A percentile compares a stretch with the other conserved stretches of the same genome.
Evolutionary conservation across 2,113 vertebrate species (phyloP).

Genomic region (Xenopus laevis): DNA sequence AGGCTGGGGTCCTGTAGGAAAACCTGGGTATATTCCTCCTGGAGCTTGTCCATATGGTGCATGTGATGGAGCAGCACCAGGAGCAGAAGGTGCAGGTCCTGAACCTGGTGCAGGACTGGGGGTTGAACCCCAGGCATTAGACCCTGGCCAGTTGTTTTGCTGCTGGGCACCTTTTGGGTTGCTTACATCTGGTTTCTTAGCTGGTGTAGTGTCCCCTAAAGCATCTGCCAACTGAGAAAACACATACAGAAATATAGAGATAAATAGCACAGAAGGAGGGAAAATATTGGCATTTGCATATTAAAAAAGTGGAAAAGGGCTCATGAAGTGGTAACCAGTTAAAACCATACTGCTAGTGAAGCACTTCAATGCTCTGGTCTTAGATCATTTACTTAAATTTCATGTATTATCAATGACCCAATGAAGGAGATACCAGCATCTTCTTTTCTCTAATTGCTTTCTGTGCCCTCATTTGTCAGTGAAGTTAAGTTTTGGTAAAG

Average conservation of each 20-base stretch:
- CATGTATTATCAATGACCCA: too few species aligned
- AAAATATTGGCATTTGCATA: too few species aligned
- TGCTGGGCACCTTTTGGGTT: conserved; percentile 60
- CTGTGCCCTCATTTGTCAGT: too few species aligned
- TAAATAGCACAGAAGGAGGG: too few species aligned
- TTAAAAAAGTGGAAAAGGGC: too few species aligned
- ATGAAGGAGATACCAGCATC: too few species aligned
- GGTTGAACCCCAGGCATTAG: conserved; percentile 64
- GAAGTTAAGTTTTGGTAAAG: too few species aligned
- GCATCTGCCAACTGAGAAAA: conserved; percentile 73
- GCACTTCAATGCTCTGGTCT: too few species aligned
- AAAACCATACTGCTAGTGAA: too few species aligned
- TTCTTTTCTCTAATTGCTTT: too few species aligned
- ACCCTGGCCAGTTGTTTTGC: conserved; percentile 62
- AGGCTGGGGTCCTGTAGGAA: conserved; percentile 15
- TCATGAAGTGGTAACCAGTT: too few species aligned
- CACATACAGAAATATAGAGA: conserved; percentile 17
- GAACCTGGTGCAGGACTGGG: conserved; percentile 60
- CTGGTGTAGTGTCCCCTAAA: conserved; percentile 66
- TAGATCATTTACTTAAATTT: too few species aligned
- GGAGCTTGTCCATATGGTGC: conserved; percentile 71
- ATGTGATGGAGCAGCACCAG: conserved; percentile 59
- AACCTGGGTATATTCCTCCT: conserved; percentile 64
- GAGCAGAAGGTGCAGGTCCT: conserved; percentile 52
- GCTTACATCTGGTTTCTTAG: conserved; percentile 70